A percentile compares a stretch with the other conserved stretches of the same genome.
These are phyloP conservation scores for Amphiprion ocellaris DNA, from an alignment of 2,113 vertebrate species.

Conservation along the genomic window DNA sequence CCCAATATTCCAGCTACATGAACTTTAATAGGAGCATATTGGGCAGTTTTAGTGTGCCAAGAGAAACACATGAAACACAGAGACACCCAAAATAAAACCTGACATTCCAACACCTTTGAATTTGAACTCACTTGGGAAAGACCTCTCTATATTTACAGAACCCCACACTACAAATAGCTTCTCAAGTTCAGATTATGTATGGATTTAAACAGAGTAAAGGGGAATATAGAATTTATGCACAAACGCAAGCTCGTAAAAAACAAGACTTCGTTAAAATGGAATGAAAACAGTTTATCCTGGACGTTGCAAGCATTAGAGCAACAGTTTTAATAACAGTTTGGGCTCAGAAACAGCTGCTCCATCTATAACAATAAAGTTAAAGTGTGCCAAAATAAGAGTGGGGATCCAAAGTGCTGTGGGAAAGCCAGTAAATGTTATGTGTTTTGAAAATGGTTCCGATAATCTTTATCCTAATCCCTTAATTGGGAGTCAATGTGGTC, in stretches of 20 bases:
- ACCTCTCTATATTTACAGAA: constrained; percentile 42
- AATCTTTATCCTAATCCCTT: constrained; percentile 80
- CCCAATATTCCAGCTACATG: constrained; percentile 77
- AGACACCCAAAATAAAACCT: constrained; percentile 66
- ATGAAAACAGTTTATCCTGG: constrained; percentile 64
- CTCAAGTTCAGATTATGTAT: constrained; percentile 50
- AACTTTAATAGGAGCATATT: constrained; percentile 82
- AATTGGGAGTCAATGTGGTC: constrained; percentile 81
- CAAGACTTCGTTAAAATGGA: constrained; percentile 32
- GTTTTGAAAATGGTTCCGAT: constrained; percentile 76
- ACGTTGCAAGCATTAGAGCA: constrained; percentile 41
- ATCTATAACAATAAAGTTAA: constrained; percentile 57
- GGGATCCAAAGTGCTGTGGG: constrained; percentile 70
- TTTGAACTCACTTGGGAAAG: constrained; percentile 44
- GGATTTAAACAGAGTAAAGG: constrained; percentile 34
- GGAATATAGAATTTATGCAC: constrained; percentile 47
- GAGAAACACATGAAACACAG: constrained; percentile 69
- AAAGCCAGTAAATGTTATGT: constrained; percentile 70
- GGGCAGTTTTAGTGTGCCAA: constrained; percentile 70
- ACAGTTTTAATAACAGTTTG: constrained; percentile 41
- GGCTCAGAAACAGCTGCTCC: constrained; percentile 61
- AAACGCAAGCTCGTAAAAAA: constrained; percentile 35
- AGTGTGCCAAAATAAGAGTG: constrained; percentile 60
- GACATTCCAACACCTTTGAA: constrained; percentile 69
- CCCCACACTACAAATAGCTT: constrained; percentile 19